Base-by-base conservation (phyloP, 2,888 invertebrate species). In the Melitaea athalia region DNA sequence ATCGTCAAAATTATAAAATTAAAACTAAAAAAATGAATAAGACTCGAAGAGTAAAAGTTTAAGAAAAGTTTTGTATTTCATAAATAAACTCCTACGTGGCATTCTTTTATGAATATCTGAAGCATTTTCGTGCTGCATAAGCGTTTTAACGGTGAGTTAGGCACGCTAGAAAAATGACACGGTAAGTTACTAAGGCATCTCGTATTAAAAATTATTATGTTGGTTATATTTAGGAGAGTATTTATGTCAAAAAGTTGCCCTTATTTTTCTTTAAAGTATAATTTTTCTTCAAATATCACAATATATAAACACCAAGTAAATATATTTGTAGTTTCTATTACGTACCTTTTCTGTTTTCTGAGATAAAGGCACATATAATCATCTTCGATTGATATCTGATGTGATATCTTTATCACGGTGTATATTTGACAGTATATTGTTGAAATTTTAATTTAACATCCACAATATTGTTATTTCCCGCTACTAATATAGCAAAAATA, bases 61-160 rank as follows among this genome's bases (percentile, higher is more conserved):
- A 67, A 60, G 47, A 67, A 31, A 15, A 67, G 67, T 66, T 69
- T 66, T 67, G 64, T 62, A 67, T 64, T 61, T n/a, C 62, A 68
- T 70, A 68, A 68, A 70, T 71, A 65, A 62, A 62, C 66, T 62
- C 62, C 55, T 55, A 62, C 62, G 59, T 59, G 53, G 68, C 63
- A 65, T 68, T 53, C 67, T 61, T 68, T 68, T 59, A 65, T 65
- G 68, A 65, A 68, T 68, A 68, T 68, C 68, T 71, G 59, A 65
- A 68, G 70, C 68, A 71, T 65, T 68, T 71, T 71, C 68, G 63
- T 68, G 70, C 68, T 65, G 65, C 62, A 65, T 63, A 68, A 71
- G 70, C 68, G 65, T 71, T 68, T 71, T 71, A 65, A 71, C 68
- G 70, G 62, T 68, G 62, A 65, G 70, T 63, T 71, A 68, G 65